These are phyloP conservation scores for Diaprepes abbreviatus DNA, from an alignment of 2,888 invertebrate genomes.

Conservation along the genomic window DNA sequence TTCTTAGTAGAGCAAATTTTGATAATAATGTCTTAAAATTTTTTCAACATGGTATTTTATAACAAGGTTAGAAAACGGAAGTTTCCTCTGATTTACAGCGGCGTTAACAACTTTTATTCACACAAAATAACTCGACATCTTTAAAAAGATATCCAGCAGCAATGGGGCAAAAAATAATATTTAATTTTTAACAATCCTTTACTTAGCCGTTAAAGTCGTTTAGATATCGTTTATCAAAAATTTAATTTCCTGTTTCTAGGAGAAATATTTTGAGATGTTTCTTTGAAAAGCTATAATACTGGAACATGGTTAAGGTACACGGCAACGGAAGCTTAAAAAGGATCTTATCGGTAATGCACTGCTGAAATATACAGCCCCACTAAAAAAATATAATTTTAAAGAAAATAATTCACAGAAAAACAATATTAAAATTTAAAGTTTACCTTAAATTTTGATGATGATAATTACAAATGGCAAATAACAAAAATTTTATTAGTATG, in stretches of 20 bases:
- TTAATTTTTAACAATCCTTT: constrained; percentile 50
- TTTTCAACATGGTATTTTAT: constrained; percentile 15
- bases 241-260: constrained; percentile 51
- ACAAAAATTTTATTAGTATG: too few relatives aligned
- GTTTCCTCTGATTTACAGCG: constrained; percentile 1
- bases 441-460: too few relatives aligned
- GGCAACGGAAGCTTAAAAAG: constrained; percentile 37
- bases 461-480: too few relatives aligned
- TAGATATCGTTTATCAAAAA: constrained; percentile 52
- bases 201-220: constrained; percentile 52
- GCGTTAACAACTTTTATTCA: constrained; percentile 14
- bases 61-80: constrained; percentile 24
- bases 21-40: too few relatives aligned
- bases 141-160: constrained; percentile 21
- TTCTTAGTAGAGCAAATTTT: too few relatives aligned
- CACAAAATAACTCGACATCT: constrained; percentile 22
- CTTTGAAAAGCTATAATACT: constrained; percentile 51
- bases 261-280: constrained; percentile 49
- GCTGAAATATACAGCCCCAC: constrained; percentile 31
- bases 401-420: constrained; percentile 10
- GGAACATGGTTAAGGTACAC: constrained; percentile 44
- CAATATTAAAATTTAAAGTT: not conserved
- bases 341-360: constrained; percentile 42
- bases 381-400: constrained; percentile 24
- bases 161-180: constrained; percentile 39